Evolutionary conservation across 2,888 invertebrate genomes (phyloP).

Genomic region (Ferrisia virgata): DNA sequence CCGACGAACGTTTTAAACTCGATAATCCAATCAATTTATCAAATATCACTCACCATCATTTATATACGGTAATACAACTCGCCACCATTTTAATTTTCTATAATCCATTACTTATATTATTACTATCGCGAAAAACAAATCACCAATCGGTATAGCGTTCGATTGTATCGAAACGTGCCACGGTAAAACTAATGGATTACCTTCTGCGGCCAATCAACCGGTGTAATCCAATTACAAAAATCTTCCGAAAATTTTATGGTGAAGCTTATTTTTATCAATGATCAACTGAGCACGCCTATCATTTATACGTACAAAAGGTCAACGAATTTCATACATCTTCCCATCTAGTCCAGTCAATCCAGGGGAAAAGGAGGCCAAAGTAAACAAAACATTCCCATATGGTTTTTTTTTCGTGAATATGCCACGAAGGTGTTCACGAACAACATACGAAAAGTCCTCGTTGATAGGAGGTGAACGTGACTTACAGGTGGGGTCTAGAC

Average conservation of each 20-base stretch:
- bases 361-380: too few species aligned
- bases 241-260: neutral
- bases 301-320: neutral
- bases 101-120: neutral
- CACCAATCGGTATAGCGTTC: neutral
- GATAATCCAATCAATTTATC: neutral
- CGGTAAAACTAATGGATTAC: neutral
- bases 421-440: too few species aligned
- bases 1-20: too few species aligned
- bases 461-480: too few species aligned
- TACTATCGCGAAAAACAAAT: neutral
- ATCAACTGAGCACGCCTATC: too few species aligned
- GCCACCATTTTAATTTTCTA: neutral
- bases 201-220: neutral
- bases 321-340: neutral
- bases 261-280: neutral
- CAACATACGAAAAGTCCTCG: too few species aligned
- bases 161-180: neutral
- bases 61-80: neutral
- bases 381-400: too few species aligned
- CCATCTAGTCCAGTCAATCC: neutral
- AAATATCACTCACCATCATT: neutral
- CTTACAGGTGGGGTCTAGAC: too few species aligned
- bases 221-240: neutral
- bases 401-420: too few species aligned